phyloP scores from a whole-genome alignment of 2,113 vertebrate genomes.

The Sylvia atricapilla region DNA sequence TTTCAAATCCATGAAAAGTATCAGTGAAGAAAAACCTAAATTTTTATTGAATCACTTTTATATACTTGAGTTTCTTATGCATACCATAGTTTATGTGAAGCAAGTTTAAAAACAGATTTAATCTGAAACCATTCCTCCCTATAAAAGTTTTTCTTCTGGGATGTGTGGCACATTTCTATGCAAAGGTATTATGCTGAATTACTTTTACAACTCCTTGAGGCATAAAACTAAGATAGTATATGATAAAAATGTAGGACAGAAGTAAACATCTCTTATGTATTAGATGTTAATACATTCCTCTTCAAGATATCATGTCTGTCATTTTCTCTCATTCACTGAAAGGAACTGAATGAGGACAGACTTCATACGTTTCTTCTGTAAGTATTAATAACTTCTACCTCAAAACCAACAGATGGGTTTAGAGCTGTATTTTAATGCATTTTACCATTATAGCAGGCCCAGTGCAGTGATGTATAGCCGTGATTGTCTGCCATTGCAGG shows the following conservation, averaged over 20 bases:
- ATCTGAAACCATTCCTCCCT: background rate
- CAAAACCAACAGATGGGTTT: fast-evolving
- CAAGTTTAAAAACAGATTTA: background rate
- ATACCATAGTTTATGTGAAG: background rate
- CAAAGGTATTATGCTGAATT: background rate
- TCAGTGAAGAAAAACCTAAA: background rate
- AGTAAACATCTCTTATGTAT: background rate
- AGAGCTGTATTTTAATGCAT: background rate
- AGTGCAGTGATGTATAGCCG: conserved; percentile 96
- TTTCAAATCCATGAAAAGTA: background rate
- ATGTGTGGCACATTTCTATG: background rate
- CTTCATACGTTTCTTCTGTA: background rate
- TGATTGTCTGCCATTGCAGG: conserved; percentile 89
- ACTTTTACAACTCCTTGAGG: background rate
- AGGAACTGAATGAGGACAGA: background rate
- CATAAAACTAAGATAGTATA: background rate
- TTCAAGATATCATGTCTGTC: background rate
- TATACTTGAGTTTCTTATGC: background rate
- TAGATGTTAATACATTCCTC: background rate
- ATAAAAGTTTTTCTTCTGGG: background rate
- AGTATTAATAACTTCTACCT: background rate
- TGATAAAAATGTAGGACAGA: background rate
- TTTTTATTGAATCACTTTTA: background rate
- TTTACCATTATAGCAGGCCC: conserved; percentile 98
- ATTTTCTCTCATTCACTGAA: background rate